phyloP scores from a whole-genome alignment of 2,113 vertebrate genomes.

The Ailuropoda melanoleuca region DNA sequence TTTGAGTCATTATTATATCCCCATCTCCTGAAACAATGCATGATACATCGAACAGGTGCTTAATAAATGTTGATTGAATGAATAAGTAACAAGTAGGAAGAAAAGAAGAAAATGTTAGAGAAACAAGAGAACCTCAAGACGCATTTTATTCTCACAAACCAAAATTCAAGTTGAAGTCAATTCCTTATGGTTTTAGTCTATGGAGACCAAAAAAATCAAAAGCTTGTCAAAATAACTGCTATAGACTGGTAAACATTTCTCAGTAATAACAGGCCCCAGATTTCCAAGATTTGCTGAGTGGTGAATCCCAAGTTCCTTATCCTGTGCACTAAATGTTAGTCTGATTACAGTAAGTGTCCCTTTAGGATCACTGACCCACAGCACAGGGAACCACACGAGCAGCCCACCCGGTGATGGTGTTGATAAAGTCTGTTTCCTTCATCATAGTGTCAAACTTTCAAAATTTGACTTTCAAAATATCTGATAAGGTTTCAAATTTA shows the following conservation, averaged over 20 bases:
- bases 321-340: background rate
- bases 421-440: background rate
- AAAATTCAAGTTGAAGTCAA: conserved; percentile 20
- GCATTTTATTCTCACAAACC: background rate
- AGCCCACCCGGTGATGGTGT: background rate
- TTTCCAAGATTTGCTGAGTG: background rate
- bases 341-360: background rate
- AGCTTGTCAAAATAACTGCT: background rate
- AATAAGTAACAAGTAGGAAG: background rate
- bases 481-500: background rate
- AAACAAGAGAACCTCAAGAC: background rate
- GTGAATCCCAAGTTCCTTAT: background rate
- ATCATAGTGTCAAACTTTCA: background rate
- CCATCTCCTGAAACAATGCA: background rate
- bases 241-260: background rate
- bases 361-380: background rate
- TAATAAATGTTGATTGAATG: background rate
- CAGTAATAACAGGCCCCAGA: background rate
- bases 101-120: background rate
- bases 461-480: background rate
- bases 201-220: background rate
- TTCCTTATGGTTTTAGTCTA: background rate
- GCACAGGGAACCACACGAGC: background rate
- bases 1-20: background rate
- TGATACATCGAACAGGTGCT: background rate